These are phyloP conservation scores for Leuciscus idus DNA, from an alignment of 2,113 vertebrate species.

Conservation along the genomic window DNA sequence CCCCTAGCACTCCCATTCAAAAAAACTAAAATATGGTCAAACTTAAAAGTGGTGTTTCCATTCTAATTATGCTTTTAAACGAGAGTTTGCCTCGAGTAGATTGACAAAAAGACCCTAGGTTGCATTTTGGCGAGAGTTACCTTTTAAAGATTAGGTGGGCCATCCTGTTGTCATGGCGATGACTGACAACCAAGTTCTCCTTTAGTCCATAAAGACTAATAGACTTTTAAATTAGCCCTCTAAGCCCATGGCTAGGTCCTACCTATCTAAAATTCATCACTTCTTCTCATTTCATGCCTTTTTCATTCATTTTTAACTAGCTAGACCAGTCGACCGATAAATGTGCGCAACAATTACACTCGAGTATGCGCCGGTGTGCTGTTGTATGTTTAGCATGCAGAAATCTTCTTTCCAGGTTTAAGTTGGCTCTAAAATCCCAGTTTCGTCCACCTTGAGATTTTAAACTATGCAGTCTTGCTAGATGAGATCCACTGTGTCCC, in stretches of 20 bases:
- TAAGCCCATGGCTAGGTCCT: conserved; percentile 6
- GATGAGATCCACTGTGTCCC: conserved; percentile 35
- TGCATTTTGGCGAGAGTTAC: too few species aligned
- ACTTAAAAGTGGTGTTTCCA: too few species aligned
- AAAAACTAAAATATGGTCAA: too few species aligned
- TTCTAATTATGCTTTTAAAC: too few species aligned
- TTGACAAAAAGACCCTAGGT: too few species aligned
- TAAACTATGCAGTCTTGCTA: conserved; percentile 22
- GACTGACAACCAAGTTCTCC: conserved; percentile 11
- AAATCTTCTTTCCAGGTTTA: conserved; percentile 1
- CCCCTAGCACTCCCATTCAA: too few species aligned
- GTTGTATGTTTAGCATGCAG: neutral
- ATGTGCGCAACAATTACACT: neutral
- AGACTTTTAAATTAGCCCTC: conserved; percentile 28
- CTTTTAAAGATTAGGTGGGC: neutral
- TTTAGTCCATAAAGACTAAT: conserved; percentile 29
- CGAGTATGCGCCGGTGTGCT: neutral
- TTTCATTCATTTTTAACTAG: conserved; percentile 32
- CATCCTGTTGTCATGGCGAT: neutral
- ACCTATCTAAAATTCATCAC: conserved; percentile 30
- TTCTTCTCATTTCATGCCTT: conserved; percentile 14
- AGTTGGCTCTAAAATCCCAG: neutral
- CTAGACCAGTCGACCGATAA: conserved; percentile 2
- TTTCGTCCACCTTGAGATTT: neutral
- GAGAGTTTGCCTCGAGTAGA: too few species aligned